Evolutionary conservation across 2,797 vertebrate species (phyloP).

Genomic region (Dallia pectoralis): DNA sequence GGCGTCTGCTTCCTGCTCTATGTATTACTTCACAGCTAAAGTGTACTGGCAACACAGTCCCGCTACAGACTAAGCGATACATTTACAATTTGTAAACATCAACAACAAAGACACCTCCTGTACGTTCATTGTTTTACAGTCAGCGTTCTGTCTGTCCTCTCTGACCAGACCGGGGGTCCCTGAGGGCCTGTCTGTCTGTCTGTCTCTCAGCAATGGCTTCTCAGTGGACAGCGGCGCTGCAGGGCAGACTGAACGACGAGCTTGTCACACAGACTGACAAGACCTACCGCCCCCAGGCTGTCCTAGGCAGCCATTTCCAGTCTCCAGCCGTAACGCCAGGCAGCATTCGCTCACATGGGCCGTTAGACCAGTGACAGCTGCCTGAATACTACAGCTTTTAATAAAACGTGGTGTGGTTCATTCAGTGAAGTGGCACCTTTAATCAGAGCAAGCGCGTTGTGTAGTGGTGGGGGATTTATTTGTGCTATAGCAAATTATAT

Average conservation of each 20-base stretch:
- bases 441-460: neutral
- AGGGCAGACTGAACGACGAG: constrained; percentile 10
- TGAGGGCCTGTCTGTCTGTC: constrained; percentile 20
- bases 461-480: neutral
- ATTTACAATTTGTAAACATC: neutral
- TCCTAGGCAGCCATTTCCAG: neutral
- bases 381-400: neutral
- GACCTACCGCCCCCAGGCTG: neutral
- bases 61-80: neutral
- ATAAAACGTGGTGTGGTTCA: neutral
- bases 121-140: constrained; percentile 2
- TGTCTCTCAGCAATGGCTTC: constrained; percentile 20
- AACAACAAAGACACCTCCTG: neutral
- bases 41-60: neutral
- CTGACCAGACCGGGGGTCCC: constrained; percentile 22
- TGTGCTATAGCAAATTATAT: neutral
- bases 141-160: constrained; percentile 4
- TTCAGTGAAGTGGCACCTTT: neutral
- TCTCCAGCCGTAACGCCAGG: neutral
- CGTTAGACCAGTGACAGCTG: neutral
- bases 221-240: constrained; percentile 14
- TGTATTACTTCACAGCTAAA: neutral
- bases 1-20: neutral
- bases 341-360: neutral
- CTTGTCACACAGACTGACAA: constrained; percentile 35